Conservation (phyloP, 2,797 vertebrate species). For the Chiroxiphia lanceolata region DNA sequence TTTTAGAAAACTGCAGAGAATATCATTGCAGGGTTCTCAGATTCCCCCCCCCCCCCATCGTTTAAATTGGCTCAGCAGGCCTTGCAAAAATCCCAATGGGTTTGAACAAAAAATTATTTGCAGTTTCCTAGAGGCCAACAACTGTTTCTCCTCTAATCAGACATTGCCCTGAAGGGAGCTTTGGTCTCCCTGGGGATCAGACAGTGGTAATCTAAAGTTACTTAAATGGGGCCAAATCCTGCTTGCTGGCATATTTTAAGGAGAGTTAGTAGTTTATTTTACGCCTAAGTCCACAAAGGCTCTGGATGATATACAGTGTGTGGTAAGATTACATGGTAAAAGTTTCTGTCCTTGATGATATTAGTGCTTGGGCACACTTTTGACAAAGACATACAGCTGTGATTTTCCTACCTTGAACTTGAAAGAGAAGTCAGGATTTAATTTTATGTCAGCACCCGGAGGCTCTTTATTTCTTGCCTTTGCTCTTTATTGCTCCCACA, state of each 20-base stretch:
- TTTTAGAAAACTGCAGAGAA: constrained; percentile 1
- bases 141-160: constrained; percentile 48
- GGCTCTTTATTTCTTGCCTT: constrained; percentile 67
- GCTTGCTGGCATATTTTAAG: not conserved
- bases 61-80: constrained; percentile 51
- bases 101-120: constrained; percentile 51
- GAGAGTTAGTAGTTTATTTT: not conserved
- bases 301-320: not conserved
- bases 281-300: not conserved
- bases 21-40: not conserved
- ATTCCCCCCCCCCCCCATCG: not conserved
- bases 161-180: constrained; percentile 32
- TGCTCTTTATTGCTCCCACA: constrained; percentile 64
- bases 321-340: constrained; percentile 17
- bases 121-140: constrained; percentile 13
- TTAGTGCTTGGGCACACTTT: constrained; percentile 44
- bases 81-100: constrained; percentile 30
- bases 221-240: constrained; percentile 27
- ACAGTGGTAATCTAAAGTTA: constrained; percentile 27
- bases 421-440: constrained; percentile 63
- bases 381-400: constrained; percentile 54
- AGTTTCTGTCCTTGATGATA: constrained; percentile 40
- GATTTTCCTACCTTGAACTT: constrained; percentile 70
- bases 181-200: constrained; percentile 25
- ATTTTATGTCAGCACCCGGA: constrained; percentile 63